Evolutionary conservation across 2,797 vertebrate genomes (phyloP), one percentile per base, ranked within the genome.

Genomic region (Galagoides demidoff): DNA sequence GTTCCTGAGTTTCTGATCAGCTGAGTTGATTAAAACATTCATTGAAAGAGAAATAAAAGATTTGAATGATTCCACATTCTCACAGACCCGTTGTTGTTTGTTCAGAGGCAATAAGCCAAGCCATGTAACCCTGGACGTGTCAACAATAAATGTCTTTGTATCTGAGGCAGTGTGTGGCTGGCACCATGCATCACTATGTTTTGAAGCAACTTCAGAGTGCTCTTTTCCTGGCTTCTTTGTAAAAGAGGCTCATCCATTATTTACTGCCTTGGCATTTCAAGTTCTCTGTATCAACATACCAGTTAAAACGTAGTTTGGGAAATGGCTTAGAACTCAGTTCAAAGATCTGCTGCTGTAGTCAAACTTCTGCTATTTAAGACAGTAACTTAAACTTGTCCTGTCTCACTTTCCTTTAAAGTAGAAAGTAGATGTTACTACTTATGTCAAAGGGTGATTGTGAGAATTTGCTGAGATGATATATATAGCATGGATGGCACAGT

Each of bases 321-420:
- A 76, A 68, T 74, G 94, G 37, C 6, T 66, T 78, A 90, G 23
- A 66, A 79, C 7, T 71, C 57, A 79, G 3, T 79, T 83, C 39
- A 59, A 4, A 66, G 85, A 31, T 74, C 37, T 86, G 14, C 37
- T 78, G 39, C n/a, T 92, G 86, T 86, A 43, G 6, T 71, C 39
- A 78, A n/a, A 74, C 25, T 55, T 90, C 43, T 90, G 43, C 25
- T 85, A 4, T 86, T 90, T 73, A 29, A 86, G 7, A 76, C 2
- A 76, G 29, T 64, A 39, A 37, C 22, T 88, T 81, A 77, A 74
- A 73, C 1, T 91, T 79, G 14, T 34, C 89, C 14, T 45, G 17
- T 59, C 57, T 84, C 57, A 55, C 43, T 81, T 83, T 87, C 19
- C n/a, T 81, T 92, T 92, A 70, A 86, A 93, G 20, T 76, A 55